Evolutionary conservation across 2,888 invertebrate genomes (phyloP).

Genomic region (Drosophila macrospina): DNA sequence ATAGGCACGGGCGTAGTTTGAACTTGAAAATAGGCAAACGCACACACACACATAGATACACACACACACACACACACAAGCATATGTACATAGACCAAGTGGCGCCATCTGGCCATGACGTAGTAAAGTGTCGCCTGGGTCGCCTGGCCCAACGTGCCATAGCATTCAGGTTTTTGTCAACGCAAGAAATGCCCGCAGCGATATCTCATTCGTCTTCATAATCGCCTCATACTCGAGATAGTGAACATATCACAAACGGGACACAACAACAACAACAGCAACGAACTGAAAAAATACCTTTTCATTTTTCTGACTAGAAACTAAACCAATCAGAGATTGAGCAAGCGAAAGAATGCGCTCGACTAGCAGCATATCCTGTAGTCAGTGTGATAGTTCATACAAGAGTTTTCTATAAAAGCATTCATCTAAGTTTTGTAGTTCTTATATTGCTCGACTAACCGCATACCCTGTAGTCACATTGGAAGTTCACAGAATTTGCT

Average conservation of each 20-base stretch:
- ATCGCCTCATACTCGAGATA: slow-evolving; percentile 45
- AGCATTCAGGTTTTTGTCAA: slow-evolving; percentile 43
- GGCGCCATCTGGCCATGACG: slow-evolving; percentile 52
- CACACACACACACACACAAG: not conserved
- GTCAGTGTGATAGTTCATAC: not conserved
- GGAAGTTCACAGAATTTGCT: not conserved
- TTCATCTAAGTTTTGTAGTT: not conserved
- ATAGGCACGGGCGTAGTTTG: slow-evolving; percentile 42
- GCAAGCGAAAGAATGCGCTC: not conserved
- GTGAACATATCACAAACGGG: slow-evolving; percentile 24
- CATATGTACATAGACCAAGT: slow-evolving; percentile 18
- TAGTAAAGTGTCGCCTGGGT: slow-evolving; percentile 5
- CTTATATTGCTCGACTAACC: too few relatives aligned
- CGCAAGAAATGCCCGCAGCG: slow-evolving; percentile 40
- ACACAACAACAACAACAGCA: slow-evolving; percentile 1
- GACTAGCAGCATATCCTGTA: not conserved
- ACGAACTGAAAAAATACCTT: not conserved
- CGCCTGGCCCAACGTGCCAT: slow-evolving; percentile 29
- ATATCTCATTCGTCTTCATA: slow-evolving; percentile 15
- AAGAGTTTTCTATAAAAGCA: not conserved
- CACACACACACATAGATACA: slow-evolving; percentile 8
- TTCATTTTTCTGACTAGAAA: slow-evolving; percentile 7
- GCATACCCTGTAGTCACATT: not conserved
- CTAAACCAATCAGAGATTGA: slow-evolving; percentile 1
- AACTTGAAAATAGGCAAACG: slow-evolving; percentile 50